These are phyloP conservation scores for Palloptera scutellata DNA, from an alignment of 2,888 invertebrate genomes.

Conservation along the genomic window DNA sequence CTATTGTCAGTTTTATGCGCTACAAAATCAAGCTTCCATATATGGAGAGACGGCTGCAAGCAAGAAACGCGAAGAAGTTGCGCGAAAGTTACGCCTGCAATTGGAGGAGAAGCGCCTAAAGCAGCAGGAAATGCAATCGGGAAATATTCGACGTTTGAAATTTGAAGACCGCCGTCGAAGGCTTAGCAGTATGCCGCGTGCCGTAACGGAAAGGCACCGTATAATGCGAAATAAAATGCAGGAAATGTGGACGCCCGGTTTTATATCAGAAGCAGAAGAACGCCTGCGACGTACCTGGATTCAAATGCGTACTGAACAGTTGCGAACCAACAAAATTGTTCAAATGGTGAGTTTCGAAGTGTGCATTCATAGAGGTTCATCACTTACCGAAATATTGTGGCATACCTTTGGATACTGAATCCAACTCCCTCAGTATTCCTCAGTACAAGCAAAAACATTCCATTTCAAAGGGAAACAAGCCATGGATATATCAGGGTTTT, in stretches of 20 bases:
- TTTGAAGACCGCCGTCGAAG: slow-evolving; percentile 42
- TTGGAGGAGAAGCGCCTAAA: slow-evolving; percentile 57
- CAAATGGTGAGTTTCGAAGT: slow-evolving; percentile 47
- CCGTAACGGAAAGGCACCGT: slow-evolving; percentile 53
- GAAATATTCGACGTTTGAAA: slow-evolving; percentile 33
- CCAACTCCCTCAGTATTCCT: no score
- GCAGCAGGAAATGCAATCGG: slow-evolving; percentile 48
- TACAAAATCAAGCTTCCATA: slow-evolving; percentile 72
- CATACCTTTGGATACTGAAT: no score
- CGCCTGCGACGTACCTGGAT: slow-evolving; percentile 66
- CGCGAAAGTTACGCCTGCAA: slow-evolving; percentile 75
- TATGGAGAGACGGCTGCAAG: slow-evolving; percentile 81
- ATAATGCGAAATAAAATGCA: slow-evolving; percentile 42
- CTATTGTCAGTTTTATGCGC: slow-evolving; percentile 74
- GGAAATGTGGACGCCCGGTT: slow-evolving; percentile 57
- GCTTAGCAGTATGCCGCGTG: slow-evolving; percentile 66
- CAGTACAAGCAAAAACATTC: no score
- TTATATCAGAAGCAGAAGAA: slow-evolving; percentile 70
- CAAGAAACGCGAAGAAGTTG: slow-evolving; percentile 79
- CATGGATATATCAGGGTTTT: no score
- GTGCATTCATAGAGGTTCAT: no score
- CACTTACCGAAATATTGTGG: no score
- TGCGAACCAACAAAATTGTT: slow-evolving; percentile 50
- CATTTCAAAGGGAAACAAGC: no score
- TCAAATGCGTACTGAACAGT: slow-evolving; percentile 51